Percentiles rank a stretch among this genome's conserved stretches.
These are phyloP conservation scores for Callinectes sapidus DNA, from an alignment of 2,888 invertebrate genomes.

Conservation along the genomic window DNA sequence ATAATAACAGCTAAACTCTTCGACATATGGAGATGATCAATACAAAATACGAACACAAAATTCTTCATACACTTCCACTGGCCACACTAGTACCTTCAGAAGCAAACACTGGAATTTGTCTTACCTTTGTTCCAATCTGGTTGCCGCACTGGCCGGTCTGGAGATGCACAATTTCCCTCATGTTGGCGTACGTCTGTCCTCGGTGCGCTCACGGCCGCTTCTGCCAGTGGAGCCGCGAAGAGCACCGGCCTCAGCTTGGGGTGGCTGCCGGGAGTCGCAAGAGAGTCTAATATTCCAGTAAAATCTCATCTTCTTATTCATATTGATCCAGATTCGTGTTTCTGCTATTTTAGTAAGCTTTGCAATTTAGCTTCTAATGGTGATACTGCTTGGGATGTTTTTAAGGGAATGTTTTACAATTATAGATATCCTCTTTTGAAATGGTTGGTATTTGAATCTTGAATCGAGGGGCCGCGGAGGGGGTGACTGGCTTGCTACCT, in stretches of 20 bases:
- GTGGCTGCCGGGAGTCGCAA: not conserved
- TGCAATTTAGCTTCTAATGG: not conserved
- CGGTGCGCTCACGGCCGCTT: conserved; percentile 44
- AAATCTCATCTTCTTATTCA: not conserved
- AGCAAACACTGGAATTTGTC: not conserved
- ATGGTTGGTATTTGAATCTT: not conserved
- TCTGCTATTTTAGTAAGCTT: not conserved
- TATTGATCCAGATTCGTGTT: not conserved
- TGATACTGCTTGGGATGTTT: not conserved
- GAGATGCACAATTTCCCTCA: conserved; percentile 72
- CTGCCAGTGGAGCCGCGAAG: not conserved
- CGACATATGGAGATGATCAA: not conserved
- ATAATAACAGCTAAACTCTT: not conserved
- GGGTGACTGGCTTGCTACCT: not conserved
- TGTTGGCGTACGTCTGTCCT: conserved; percentile 42
- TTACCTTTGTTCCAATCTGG: conserved; percentile 72
- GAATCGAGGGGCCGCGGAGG: conserved; percentile 16
- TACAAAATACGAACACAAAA: not conserved
- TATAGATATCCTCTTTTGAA: not conserved
- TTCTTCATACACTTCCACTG: not conserved
- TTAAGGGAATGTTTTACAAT: not conserved
- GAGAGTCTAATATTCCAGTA: not conserved
- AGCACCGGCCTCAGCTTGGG: not conserved
- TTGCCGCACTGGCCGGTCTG: conserved; percentile 72
- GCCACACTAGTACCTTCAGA: not conserved